Evolutionary conservation across 2,888 invertebrate genomes (phyloP).

Genomic region (Neuroscelio doddi): DNA sequence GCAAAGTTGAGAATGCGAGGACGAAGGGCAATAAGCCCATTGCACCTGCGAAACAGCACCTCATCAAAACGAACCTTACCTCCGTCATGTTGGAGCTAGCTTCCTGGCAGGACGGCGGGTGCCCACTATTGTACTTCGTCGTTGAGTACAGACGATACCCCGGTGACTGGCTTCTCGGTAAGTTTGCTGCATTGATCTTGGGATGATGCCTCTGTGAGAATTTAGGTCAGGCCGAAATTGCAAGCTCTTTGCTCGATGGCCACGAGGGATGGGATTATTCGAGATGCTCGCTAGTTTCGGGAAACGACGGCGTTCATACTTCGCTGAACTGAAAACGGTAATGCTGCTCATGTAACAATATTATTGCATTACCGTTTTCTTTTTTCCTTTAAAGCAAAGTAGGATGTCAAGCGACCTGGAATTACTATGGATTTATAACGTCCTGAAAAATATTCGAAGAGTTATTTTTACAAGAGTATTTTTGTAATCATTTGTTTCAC

Average conservation of each 20-base stretch:
- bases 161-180: constrained; percentile 68
- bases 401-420: neutral
- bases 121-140: constrained; percentile 69
- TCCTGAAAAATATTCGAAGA: neutral
- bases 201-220: neutral
- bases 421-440: neutral
- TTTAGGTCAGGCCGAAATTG: constrained; percentile 7
- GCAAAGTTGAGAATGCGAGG: constrained; percentile 67
- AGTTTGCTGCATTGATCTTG: constrained; percentile 4
- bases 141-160: constrained; percentile 69
- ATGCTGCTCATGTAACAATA: neutral
- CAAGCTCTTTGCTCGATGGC: no score
- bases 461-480: neutral
- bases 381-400: neutral
- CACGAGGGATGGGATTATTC: constrained; percentile 5
- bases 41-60: constrained; percentile 66
- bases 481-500: neutral
- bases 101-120: constrained; percentile 72
- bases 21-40: constrained; percentile 71
- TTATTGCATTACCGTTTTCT: neutral
- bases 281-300: neutral
- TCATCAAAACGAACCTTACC: constrained; percentile 68
- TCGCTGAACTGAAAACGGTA: constrained; percentile 1
- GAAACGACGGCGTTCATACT: constrained; percentile 2
- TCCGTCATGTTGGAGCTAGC: constrained; percentile 69